Percentiles rank a stretch among this genome's conserved stretches.
Evolutionary conservation across 2,113 vertebrate genomes (phyloP).

Genomic region (Chiloscyllium plagiosum): DNA sequence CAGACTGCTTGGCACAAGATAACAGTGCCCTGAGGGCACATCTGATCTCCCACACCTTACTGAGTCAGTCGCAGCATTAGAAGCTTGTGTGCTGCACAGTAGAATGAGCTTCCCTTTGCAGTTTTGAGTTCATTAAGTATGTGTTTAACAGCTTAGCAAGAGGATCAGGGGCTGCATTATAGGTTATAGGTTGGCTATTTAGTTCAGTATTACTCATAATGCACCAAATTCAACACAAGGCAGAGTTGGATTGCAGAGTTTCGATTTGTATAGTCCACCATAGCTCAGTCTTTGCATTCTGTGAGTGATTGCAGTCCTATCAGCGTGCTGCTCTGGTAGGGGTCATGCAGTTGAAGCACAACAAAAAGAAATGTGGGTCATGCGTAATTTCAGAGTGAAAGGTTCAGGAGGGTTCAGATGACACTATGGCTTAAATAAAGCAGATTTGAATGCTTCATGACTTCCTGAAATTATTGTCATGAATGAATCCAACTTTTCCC

Average conservation of each 20-base stretch:
- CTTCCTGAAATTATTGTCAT: background rate
- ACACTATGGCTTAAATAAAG: background rate
- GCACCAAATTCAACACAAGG: background rate
- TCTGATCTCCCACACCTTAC: background rate
- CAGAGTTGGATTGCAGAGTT: background rate
- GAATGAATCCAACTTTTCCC: background rate
- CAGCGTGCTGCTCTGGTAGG: background rate
- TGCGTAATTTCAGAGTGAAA: background rate
- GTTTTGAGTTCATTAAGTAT: background rate
- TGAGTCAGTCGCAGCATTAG: background rate
- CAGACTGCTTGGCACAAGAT: background rate
- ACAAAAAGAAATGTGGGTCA: background rate
- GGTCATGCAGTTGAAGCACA: background rate
- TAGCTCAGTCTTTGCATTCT: background rate
- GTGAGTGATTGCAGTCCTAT: background rate
- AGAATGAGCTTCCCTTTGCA: background rate
- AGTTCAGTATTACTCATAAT: background rate
- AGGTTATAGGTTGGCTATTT: background rate
- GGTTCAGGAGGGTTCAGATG: background rate
- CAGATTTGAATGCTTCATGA: background rate
- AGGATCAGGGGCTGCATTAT: background rate
- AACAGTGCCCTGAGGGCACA: constrained; percentile 1
- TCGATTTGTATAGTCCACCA: background rate
- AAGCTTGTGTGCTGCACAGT: background rate
- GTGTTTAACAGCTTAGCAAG: background rate